Evolutionary conservation across 1,140 invertebrate species (phyloP), one percentile per base, ranked within the genome.

Genomic region (Drosophila parvula): DNA sequence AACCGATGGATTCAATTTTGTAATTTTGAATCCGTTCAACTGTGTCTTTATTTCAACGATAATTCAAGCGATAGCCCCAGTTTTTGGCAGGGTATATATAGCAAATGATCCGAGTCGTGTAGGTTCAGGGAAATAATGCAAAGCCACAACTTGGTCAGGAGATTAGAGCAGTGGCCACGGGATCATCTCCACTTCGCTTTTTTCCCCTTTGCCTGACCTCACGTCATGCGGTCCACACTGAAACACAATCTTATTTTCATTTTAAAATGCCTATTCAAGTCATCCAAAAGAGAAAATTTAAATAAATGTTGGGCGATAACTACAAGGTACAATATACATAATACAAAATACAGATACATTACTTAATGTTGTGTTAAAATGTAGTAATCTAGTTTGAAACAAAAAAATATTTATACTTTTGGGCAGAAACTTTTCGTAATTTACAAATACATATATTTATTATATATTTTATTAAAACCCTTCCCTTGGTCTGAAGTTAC

Each of bases 101-200:
- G 65, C 38, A 79, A 75, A 62, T 71, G 63, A 78, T 67, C 62
- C 73, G 36, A 68, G 64, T 32, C 62, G 62, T 59, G 63, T 50
- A 30, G 30, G 60, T 38, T 57, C 64, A 82, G 68, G 75, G 67
- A 86, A 81, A 81, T 81, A 67, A 86, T 73, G 79, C 79, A 74
- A 86, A 79, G 51, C 82, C 83, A 89, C 84, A 88, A 88, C 77
- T 88, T 88, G 83, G 83, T 88, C 83, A 88, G 73, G 67, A 88
- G 83, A 86, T 86, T 86, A 86, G 83, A 86, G 83, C 83, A 82
- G 59, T 53, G 59, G 44, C 53, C 57, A 41, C 16, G 43, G 48
- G 22, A 74, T 48, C 50, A 27, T 56, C 44, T 58, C 30, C 60
- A 50, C 51, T n/a, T 65, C 34, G 43, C 47, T 30, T 44, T 48